Evolutionary conservation across 2,113 vertebrate species (phyloP), one percentile per base, ranked within the genome.

Genomic region (Mohoua ochrocephala): DNA sequence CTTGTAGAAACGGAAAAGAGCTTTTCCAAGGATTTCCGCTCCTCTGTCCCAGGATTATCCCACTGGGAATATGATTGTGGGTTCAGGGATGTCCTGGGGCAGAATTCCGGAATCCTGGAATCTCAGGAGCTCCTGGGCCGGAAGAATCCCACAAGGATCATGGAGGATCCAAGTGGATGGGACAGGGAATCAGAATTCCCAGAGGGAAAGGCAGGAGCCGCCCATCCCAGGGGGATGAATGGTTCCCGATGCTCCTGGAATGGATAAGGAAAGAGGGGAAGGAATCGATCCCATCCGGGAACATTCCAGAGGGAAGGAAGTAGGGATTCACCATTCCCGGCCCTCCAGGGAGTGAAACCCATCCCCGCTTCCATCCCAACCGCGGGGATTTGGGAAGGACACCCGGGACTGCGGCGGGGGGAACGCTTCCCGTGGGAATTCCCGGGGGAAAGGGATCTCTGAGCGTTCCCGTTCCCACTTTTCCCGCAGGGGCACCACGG

Each of bases 401-500:
- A 15, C 15, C 33, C 9, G 6, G 19, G 31, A 10, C n/a, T n/a
- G n/a, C n/a, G n/a, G n/a, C n/a, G n/a, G n/a, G n/a, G 28, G 39
- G 19, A 5, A 5, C 13, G 3, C 17, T 64, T 44, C 60, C 47
- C 35, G 23, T 13, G 7, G 24, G 61, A 13, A 1, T 13, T 83
- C 28, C 15, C 21, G 23, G 12, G 15, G 42, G 16, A 1, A 16
- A 3, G 20, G 7, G 64, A 9, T 2, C 4, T 37, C 4, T 2
- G 31, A 8, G 30, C 4, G 23, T 49, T 3, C 19, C 45, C 42
- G 4, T 47, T 45, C 26, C 82, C 31, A 13, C 1, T 15, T 20
- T 91, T n/a, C 87, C 44, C 37, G 2, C 70, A 99, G 99, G 96
- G 99, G 99, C 31, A 97, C 95, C 7, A 99, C 99, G 0, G 97